Conservation (phyloP, 2,888 invertebrate genomes). For the Troilus luridus region DNA sequence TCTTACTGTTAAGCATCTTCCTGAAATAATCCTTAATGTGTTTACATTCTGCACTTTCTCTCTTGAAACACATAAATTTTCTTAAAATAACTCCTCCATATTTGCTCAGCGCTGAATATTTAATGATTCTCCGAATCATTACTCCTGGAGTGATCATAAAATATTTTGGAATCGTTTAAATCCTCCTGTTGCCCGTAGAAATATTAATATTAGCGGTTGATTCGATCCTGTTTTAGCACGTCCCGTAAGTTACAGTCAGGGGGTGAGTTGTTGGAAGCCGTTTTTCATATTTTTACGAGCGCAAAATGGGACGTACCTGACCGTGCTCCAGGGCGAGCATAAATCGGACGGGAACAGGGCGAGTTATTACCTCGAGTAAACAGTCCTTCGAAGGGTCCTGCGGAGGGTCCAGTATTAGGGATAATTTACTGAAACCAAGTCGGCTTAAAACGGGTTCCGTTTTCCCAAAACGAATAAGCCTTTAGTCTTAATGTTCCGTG, state of each 20-base stretch:
- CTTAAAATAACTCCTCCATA: background rate
- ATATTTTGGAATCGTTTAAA: background rate
- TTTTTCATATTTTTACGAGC: slow-evolving; percentile 44
- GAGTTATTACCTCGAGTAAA: slow-evolving; percentile 22
- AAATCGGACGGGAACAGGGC: slow-evolving; percentile 26
- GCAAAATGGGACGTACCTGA: background rate
- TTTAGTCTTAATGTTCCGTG: slow-evolving; percentile 22
- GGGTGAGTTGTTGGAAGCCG: background rate
- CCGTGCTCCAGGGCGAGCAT: background rate
- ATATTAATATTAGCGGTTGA: slow-evolving; percentile 23
- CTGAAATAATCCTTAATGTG: background rate
- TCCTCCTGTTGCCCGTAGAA: background rate
- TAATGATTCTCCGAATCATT: background rate
- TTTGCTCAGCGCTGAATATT: background rate
- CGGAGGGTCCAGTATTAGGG: background rate
- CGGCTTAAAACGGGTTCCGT: background rate
- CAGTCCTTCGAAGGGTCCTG: background rate
- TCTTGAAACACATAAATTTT: background rate
- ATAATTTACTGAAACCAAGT: background rate
- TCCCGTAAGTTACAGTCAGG: background rate
- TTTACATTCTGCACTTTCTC: background rate
- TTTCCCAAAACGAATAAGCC: background rate
- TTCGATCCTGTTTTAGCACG: slow-evolving; percentile 15
- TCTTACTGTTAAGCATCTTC: background rate
- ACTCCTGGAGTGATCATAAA: background rate